Evolutionary conservation across 1,140 invertebrate genomes (phyloP), one percentile per base, ranked within the genome.

Genomic region (Zaprionus africanus): DNA sequence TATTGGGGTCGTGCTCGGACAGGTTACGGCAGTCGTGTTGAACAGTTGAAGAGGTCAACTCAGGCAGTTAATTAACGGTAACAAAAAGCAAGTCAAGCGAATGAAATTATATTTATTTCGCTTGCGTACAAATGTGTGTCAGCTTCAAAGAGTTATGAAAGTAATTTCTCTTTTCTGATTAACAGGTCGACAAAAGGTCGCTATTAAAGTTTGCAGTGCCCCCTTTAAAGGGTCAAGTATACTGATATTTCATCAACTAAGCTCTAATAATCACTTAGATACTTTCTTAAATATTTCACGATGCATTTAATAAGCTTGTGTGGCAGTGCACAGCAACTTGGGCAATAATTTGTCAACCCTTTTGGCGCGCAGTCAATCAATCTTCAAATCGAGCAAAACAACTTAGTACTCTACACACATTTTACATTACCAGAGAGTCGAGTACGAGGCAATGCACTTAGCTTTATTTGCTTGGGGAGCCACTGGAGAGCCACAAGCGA

Each of bases 391-490:
- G 57, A 76, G 56, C 63, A 43, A 26, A 61, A 73, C 34, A 61
- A 28, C 38, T 64, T 76, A 28, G 41, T 17, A 51, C 1, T 13
- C 6, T 54, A 71, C 62, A 62, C 49, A 79, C 79, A 72, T 77
- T 87, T 81, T 75, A 76, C 84, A 87, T 87, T 81, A 72, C 74
- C 74, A 75, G 78, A 82, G 73, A 83, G 73, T 88, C 65, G 76
- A 74, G 84, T 68, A 49, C 41, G 70, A 79, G 76, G 76, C 79
- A 77, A 73, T 85, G 79, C 83, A 86, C 83, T 87, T 76, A 83
- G 79, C 73, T 78, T 84, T 87, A 87, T 87, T 87, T 87, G 84
- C 84, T 86, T 80, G 80, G 83, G 83, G 84, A 83, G 77, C 73
- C 73, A 36, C 63, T 43, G 56, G 19, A 51, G 78, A 64, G 67